Conservation (phyloP, 2,113 vertebrate species). For the Percina caprodes region DNA sequence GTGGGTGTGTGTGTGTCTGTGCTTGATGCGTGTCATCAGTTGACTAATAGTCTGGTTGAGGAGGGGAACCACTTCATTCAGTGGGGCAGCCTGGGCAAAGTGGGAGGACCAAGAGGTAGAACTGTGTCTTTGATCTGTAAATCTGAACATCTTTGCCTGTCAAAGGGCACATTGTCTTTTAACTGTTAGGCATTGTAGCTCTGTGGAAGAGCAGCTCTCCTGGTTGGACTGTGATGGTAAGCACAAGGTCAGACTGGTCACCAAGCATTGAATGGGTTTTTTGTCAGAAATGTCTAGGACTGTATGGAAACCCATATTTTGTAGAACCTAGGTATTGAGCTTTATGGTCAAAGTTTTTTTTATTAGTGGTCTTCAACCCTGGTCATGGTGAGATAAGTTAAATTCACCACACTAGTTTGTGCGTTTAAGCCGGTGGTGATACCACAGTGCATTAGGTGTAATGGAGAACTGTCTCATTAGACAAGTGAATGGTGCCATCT, state of each 20-base stretch:
- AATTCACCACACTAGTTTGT: slow-evolving; percentile 22
- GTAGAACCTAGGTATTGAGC: slow-evolving; percentile 17
- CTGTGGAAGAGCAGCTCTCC: slow-evolving; percentile 80
- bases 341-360: slow-evolving; percentile 31
- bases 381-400: slow-evolving; percentile 70
- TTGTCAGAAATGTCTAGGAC: slow-evolving; percentile 23
- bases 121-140: slow-evolving; percentile 63
- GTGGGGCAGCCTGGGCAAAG: slow-evolving; percentile 47
- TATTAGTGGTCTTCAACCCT: slow-evolving; percentile 76
- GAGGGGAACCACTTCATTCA: slow-evolving; percentile 38
- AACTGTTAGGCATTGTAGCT: slow-evolving; percentile 77
- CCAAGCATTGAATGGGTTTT: slow-evolving; percentile 45
- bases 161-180: slow-evolving; percentile 74
- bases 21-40: slow-evolving; percentile 58
- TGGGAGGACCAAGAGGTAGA: slow-evolving; percentile 38
- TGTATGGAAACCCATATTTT: slow-evolving; percentile 37
- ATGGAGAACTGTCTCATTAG: slow-evolving; percentile 39
- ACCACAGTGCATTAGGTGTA: slow-evolving; percentile 4
- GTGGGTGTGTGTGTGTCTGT: slow-evolving; percentile 58
- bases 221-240: slow-evolving; percentile 83
- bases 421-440: slow-evolving; percentile 11
- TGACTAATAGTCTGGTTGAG: slow-evolving; percentile 55
- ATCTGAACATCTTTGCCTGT: slow-evolving; percentile 77
- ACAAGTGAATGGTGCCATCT: slow-evolving; percentile 40
- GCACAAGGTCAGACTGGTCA: slow-evolving; percentile 78